phyloP scores from a whole-genome alignment of 2,888 invertebrate species.

The Fabriciana adippe region DNA sequence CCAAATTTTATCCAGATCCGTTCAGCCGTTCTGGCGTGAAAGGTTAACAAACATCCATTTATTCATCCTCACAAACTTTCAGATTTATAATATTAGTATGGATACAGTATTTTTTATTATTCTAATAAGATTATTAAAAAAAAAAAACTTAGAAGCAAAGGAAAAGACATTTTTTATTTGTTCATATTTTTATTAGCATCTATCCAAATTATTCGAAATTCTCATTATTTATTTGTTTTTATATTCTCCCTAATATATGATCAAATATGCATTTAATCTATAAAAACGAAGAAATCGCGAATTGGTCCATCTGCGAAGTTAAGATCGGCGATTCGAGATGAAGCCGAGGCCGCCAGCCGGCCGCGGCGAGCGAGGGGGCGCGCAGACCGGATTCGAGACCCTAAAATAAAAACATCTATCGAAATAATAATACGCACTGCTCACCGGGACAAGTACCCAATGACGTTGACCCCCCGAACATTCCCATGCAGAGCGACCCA shows the following conservation, averaged over 20 bases:
- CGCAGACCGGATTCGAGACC: conserved; percentile 79
- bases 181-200: no score
- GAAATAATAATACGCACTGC: conserved; percentile 80
- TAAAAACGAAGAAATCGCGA: conserved; percentile 9
- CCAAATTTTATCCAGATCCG: no score
- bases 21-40: no score
- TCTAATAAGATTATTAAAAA: no score
- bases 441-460: conserved; percentile 78
- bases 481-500: conserved; percentile 74
- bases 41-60: no score
- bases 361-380: conserved; percentile 73
- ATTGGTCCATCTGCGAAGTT: conserved; percentile 19
- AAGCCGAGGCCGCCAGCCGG: conserved; percentile 47
- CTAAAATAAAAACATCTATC: conserved; percentile 82
- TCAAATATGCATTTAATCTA: background rate
- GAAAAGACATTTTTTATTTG: no score
- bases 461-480: conserved; percentile 80
- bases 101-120: no score
- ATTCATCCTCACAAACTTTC: no score
- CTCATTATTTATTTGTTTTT: no score
- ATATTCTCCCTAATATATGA: background rate
- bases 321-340: conserved; percentile 40
- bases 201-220: no score
- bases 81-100: no score
- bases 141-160: no score